These are phyloP conservation scores for Zonotrichia albicollis DNA, from an alignment of 2,797 vertebrate species.

Conservation along the genomic window DNA sequence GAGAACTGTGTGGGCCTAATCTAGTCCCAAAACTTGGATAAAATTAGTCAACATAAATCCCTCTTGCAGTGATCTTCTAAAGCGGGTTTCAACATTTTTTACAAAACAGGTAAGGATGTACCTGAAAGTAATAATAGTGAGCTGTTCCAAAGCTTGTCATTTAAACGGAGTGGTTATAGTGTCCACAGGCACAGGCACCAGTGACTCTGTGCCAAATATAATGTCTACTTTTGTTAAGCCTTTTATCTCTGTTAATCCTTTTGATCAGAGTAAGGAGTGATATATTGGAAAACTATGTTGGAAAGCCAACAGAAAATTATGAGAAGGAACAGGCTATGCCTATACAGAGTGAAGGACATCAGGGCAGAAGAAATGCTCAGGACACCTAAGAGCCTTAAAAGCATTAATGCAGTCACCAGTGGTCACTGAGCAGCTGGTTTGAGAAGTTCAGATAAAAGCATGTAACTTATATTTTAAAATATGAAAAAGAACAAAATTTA, in stretches of 20 bases:
- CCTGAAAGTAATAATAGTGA: not conserved
- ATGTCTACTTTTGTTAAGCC: not conserved
- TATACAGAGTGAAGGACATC: not conserved
- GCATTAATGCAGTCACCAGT: not conserved
- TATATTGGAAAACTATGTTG: not conserved
- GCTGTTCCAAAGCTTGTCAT: not conserved
- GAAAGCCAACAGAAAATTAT: constrained; percentile 8
- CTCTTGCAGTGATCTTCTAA: not conserved
- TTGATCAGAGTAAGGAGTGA: not conserved
- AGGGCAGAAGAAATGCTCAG: not conserved
- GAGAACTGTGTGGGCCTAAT: not conserved
- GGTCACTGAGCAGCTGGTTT: not conserved
- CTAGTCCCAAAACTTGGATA: not conserved
- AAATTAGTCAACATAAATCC: not conserved
- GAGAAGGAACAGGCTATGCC: not conserved
- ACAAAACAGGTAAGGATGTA: not conserved
- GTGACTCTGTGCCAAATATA: not conserved
- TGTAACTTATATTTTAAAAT: not conserved
- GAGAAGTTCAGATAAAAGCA: not conserved
- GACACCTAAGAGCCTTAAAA: not conserved
- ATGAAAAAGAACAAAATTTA: not conserved
- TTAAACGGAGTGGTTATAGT: not conserved
- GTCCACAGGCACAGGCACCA: not conserved
- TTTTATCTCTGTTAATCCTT: constrained; percentile 43
- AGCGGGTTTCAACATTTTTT: not conserved